Evolutionary conservation across 2,888 invertebrate genomes (phyloP), one percentile per base, ranked within the genome.

Genomic region (Cantharis rufa): DNA sequence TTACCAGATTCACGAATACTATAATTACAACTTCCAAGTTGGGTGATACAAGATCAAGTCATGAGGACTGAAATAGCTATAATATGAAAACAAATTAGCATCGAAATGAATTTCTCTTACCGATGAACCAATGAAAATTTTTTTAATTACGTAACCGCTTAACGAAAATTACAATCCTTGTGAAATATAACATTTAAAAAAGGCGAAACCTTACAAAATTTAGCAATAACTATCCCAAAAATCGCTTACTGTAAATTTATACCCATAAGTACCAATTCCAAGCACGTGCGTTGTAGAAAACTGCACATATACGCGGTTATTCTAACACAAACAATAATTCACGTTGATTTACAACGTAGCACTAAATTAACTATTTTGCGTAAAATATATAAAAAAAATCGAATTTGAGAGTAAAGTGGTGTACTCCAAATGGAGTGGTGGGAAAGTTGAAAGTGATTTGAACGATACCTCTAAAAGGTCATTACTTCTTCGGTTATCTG

Each of bases 391-490:
- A 66, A 66, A 66, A 21, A 66, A 66, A 66, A 66, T 66, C 5
- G 16, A 21, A 66, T 16, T 24, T n/a, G 18, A 66, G 18, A 66
- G 18, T 2, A 66, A 66, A 66, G 18, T 66, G 15, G 16, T 21
- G 24, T 18, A 24, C 24, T 21, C 21, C 64, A 66, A 66, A 18
- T 66, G 64, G 18, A n/a, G 64, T 82, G 83, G 84, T 85, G 86
- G 84, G 85, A 86, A 86, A 85, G 84, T 84, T 80, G 81, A 84
- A 82, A 83, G 84, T 83, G 82, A 82, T 81, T 82, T 84, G 83
- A 81, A 83, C 82, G 75, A 75, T 75, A 78, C 68, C 84, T 84
- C 83, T 85, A 86, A 85, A 86, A 84, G 86, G 86, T 76, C 72
- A 77, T 78, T 81, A 80, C 82, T 83, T 79, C 79, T 85, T 84